These are phyloP conservation scores for Aptenodytes forsteri DNA, from an alignment of 2,113 vertebrate species.

Conservation along the genomic window DNA sequence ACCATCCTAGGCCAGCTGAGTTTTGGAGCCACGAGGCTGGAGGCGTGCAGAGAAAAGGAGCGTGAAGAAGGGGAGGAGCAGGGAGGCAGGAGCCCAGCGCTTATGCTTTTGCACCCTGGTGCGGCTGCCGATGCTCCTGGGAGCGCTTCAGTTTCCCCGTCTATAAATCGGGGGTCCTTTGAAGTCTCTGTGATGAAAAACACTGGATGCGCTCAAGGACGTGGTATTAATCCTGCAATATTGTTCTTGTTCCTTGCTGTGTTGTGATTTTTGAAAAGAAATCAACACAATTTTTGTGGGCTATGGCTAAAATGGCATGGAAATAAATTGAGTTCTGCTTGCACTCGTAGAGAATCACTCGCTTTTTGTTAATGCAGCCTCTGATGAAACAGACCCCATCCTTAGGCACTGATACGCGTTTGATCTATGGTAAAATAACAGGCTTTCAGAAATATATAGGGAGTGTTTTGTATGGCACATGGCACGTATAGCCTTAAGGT, in stretches of 20 bases:
- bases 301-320: not conserved
- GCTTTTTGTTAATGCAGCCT: not conserved
- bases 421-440: not conserved
- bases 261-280: not conserved
- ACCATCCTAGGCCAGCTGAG: not conserved
- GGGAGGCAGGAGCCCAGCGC: not conserved
- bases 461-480: not conserved
- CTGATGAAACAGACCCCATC: not conserved
- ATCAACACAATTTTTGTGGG: not conserved
- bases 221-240: not conserved
- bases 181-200: not conserved
- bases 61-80: not conserved
- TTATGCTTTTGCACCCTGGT: not conserved
- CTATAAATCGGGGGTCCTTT: not conserved
- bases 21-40: not conserved
- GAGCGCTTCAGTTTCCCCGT: not conserved
- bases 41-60: not conserved
- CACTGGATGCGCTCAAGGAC: not conserved
- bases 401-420: not conserved
- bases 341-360: not conserved
- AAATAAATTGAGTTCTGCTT: not conserved
- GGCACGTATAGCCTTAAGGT: not conserved
- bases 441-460: not conserved
- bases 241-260: not conserved
- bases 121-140: rapidly evolving